Percentiles rank a stretch among this genome's conserved stretches.
Evolutionary conservation across 2,888 invertebrate species (phyloP).

Genomic region (Endomychus coccineus): DNA sequence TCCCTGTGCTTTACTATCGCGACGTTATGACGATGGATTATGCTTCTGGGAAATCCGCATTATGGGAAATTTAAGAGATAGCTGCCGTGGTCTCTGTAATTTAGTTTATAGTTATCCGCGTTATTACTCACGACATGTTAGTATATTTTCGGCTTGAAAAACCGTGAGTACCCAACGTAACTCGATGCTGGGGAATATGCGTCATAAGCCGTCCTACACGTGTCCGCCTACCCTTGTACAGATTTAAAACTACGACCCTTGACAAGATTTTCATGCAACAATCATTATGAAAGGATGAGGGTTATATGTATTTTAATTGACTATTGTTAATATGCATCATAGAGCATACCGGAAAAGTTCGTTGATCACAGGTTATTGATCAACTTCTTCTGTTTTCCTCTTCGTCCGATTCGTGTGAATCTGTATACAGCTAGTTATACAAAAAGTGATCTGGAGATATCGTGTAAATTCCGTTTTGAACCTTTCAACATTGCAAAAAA

Average conservation of each 20-base stretch:
- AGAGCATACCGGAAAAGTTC: conserved; percentile 21
- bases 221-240: conserved; percentile 24
- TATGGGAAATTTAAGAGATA: conserved; percentile 22
- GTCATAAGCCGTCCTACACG: conserved; percentile 24
- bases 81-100: conserved; percentile 12
- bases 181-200: conserved; percentile 18
- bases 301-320: conserved; percentile 33
- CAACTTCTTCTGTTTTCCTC: no score
- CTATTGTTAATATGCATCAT: conserved; percentile 31
- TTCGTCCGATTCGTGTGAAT: no score
- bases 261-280: conserved; percentile 26
- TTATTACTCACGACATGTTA: no score
- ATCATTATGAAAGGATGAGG: conserved; percentile 28
- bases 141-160: no score
- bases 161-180: no score
- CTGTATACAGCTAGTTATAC: no score
- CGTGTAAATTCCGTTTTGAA: no score
- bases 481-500: no score
- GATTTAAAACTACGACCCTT: conserved; percentile 23
- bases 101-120: no score
- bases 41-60: conserved; percentile 30
- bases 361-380: no score
- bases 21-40: conserved; percentile 29
- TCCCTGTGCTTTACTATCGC: conserved; percentile 6
- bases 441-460: no score